Conservation (phyloP, 2,797 vertebrate species). For the Myotis findleyi region DNA sequence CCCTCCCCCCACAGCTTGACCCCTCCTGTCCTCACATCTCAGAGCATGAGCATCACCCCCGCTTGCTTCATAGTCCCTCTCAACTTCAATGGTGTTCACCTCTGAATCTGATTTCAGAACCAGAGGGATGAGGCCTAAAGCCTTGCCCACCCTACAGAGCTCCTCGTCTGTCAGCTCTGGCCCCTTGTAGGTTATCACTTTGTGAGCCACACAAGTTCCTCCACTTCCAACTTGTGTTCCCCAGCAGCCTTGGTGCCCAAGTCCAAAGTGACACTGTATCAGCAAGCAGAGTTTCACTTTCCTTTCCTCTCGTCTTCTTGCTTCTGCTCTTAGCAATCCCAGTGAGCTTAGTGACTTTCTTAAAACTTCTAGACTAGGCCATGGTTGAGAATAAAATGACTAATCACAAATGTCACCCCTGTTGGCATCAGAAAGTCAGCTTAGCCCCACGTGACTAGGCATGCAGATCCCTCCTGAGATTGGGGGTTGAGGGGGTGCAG, state of each 20-base stretch:
- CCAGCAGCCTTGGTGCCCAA: background rate
- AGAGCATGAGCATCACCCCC: accelerated
- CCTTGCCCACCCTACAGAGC: background rate
- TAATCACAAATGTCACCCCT: background rate
- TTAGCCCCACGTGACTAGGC: too few species aligned
- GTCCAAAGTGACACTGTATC: background rate
- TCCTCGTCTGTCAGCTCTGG: background rate
- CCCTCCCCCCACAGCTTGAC: background rate
- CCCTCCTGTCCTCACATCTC: background rate
- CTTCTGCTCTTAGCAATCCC: background rate
- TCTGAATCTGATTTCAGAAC: background rate
- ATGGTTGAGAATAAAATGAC: background rate
- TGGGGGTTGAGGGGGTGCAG: background rate
- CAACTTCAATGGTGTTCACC: accelerated
- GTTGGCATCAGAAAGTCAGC: accelerated
- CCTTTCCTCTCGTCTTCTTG: background rate
- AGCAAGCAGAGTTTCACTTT: background rate
- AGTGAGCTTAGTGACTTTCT: background rate
- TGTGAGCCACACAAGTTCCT: background rate
- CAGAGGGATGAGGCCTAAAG: background rate
- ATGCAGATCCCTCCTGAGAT: background rate
- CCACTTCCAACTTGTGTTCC: background rate
- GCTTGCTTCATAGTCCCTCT: background rate
- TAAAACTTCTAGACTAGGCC: background rate
- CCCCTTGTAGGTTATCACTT: background rate